A percentile compares a stretch with the other conserved stretches of the same genome.
phyloP scores from a whole-genome alignment of 2,888 invertebrate species.

The Yponomeuta evonymella region DNA sequence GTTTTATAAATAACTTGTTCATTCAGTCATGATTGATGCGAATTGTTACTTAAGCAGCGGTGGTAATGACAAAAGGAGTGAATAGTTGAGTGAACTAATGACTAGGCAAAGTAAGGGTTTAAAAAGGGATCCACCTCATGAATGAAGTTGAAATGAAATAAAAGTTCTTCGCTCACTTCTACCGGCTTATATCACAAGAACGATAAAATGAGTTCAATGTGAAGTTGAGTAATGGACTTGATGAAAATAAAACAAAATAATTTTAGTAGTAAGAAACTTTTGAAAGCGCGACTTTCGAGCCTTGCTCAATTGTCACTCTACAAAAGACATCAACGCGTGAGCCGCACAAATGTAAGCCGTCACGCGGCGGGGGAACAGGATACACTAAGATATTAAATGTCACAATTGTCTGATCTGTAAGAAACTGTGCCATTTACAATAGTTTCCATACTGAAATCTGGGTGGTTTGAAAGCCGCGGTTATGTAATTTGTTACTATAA shows the following conservation, averaged over 20 bases:
- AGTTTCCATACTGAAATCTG: too few species aligned
- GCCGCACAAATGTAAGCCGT: neutral
- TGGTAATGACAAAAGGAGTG: neutral
- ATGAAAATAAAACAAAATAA: neutral
- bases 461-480: too few species aligned
- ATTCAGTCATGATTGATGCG: neutral
- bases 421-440: too few species aligned
- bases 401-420: too few species aligned
- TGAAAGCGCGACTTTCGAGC: neutral
- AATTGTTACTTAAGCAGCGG: neutral
- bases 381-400: neutral
- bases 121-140: too few species aligned
- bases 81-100: neutral
- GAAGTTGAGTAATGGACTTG: neutral
- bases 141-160: neutral
- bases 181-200: too few species aligned
- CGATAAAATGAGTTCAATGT: too few species aligned
- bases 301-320: neutral
- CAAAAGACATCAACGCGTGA: constrained; percentile 12
- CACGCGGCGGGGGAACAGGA: neutral
- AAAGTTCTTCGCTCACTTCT: neutral
- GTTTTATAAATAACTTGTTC: neutral
- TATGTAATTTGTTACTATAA: too few species aligned
- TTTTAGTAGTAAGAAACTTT: neutral
- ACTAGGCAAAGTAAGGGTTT: too few species aligned